These are phyloP conservation scores for Pseudolycoriella hygida DNA, from an alignment of 2,888 invertebrate species.

Conservation along the genomic window DNA sequence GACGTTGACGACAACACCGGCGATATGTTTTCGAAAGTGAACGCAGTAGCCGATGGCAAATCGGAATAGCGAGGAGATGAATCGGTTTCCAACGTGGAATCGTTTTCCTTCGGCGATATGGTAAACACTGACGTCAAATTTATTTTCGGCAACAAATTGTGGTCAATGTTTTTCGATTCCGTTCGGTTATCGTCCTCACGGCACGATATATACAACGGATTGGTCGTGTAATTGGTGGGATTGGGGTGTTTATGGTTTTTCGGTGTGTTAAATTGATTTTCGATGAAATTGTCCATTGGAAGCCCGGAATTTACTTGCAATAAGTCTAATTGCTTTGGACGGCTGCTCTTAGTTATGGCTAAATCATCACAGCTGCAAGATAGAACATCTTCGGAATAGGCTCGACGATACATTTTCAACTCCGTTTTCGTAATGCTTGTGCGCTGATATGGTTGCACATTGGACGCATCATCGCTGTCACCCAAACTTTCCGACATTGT, in stretches of 20 bases:
- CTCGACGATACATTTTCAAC: slow-evolving; percentile 11
- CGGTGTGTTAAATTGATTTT: slow-evolving; percentile 14
- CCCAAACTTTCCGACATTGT: slow-evolving; percentile 11
- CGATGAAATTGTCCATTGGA: slow-evolving; percentile 3
- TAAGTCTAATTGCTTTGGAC: slow-evolving; percentile 6
- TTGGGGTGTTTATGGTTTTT: slow-evolving; percentile 6
- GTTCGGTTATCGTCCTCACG: slow-evolving; percentile 4
- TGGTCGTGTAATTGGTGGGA: slow-evolving; percentile 2
- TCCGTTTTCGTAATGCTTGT: slow-evolving; percentile 5
- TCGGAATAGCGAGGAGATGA: slow-evolving; percentile 8
- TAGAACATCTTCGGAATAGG: slow-evolving; percentile 11
- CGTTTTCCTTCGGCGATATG: slow-evolving; percentile 5
- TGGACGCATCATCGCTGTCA: slow-evolving; percentile 3
- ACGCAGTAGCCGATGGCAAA: slow-evolving; percentile 10
- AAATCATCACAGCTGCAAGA: slow-evolving; percentile 5
- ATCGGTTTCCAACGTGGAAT: slow-evolving; percentile 8
- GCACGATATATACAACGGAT: slow-evolving; percentile 8
- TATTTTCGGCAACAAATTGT: slow-evolving; percentile 22
- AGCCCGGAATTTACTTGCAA: slow-evolving; percentile 1
- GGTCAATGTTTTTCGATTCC: not conserved
- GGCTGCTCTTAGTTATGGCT: not conserved
- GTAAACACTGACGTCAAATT: slow-evolving; percentile 27
- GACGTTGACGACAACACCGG: slow-evolving; percentile 11
- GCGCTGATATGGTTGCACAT: not conserved
- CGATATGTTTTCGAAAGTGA: slow-evolving; percentile 10